Evolutionary conservation across 2,797 vertebrate species (phyloP).

Genomic region (Simalia tracyae): DNA sequence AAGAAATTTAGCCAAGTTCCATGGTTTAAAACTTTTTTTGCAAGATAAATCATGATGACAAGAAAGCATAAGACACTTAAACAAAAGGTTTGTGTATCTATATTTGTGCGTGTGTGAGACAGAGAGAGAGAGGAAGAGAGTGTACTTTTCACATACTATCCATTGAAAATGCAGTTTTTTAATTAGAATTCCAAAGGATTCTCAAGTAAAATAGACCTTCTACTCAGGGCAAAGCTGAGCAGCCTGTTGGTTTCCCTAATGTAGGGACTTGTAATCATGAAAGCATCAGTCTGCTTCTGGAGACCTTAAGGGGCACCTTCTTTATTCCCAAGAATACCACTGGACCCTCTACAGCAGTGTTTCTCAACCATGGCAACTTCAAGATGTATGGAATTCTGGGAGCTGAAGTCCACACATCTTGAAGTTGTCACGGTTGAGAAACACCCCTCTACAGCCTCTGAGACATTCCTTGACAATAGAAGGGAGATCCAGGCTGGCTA

Average conservation of each 20-base stretch:
- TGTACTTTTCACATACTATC: neutral
- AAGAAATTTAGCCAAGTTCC: neutral
- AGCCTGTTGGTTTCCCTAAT: no score
- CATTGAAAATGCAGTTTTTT: neutral
- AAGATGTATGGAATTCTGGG: no score
- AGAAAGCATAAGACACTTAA: neutral
- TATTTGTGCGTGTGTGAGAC: neutral
- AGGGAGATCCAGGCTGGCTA: neutral
- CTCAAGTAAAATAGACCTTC: neutral
- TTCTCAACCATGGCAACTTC: no score
- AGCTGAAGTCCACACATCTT: no score
- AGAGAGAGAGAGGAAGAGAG: neutral
- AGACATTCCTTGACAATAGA: neutral
- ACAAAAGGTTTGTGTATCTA: neutral
- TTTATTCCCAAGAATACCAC: neutral
- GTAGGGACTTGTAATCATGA: neutral
- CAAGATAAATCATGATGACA: neutral
- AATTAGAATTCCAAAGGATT: neutral
- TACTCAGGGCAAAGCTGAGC: no score
- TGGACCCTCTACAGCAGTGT: neutral
- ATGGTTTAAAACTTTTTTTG: neutral
- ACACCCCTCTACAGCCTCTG: neutral
- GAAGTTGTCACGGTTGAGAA: no score
- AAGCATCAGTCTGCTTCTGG: neutral
- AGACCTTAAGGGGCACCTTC: neutral